Evolutionary conservation across 2,888 invertebrate species (phyloP), one percentile per base, ranked within the genome.

Genomic region (Agrilus mali): DNA sequence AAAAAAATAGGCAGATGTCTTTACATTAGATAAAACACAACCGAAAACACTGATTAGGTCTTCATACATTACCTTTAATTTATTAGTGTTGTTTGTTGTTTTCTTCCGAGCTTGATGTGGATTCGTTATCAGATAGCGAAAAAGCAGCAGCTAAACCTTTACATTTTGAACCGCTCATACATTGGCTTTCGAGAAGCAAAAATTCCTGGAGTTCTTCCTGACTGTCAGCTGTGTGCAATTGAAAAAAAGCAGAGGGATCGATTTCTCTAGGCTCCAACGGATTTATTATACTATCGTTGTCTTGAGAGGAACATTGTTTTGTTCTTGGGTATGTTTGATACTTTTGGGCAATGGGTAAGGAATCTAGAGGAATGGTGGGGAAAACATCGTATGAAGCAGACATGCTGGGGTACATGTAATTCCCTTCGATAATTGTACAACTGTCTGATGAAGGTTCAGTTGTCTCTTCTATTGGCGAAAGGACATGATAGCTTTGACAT

Each of bases 201-300:
- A 78, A 77, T 57, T 78, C 76, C 53, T 76, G 75, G 33, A 78
- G 60, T 50, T 78, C 76, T 52, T 78, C 76, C 51, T 74, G 73
- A 54, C 75, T 76, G 48, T 77, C 74, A 4, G 73, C 74, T 1
- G 72, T 74, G 51, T 77, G 75, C 13, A 77, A 57, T 55, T 77
- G 76, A 43, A 70, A 71, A 50, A 71, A 76, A 20, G 65, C 67
- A 42, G 70, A 70, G 2, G 74, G 68, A 52, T 77, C 76, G 40
- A 77, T 63, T 59, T 76, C 76, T 47, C 75, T 59, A 1, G 76
- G 76, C 54, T 77, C 75, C 38, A 75, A 54, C 1, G 74, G 74
- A 56, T 71, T 75, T 62, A 72, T 65, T 2, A 63, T 64, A 22
- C 54, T 57, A 40, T 52, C 54, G 15, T 54, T 53, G 50, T 53